A percentile compares a stretch with the other conserved stretches of the same genome.
These are phyloP conservation scores for Musca domestica DNA, from an alignment of 1,140 invertebrate species.

Conservation along the genomic window DNA sequence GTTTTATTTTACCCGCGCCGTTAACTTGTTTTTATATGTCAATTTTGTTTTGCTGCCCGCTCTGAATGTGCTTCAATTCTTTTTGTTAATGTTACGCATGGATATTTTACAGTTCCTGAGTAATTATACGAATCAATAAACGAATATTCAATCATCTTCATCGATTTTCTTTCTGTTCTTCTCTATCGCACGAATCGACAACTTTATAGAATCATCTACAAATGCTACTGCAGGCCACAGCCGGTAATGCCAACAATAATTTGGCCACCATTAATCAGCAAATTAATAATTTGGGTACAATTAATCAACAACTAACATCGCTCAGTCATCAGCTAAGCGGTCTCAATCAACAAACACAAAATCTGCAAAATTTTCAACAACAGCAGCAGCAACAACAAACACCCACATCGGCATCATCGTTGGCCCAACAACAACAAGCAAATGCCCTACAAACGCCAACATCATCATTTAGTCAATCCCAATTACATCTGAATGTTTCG, in stretches of 20 bases:
- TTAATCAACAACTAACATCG: slow-evolving; percentile 51
- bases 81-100: no score
- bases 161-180: slow-evolving; percentile 34
- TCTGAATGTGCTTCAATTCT: no score
- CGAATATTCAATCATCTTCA: background rate
- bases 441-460: slow-evolving; percentile 15
- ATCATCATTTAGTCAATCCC: slow-evolving; percentile 25
- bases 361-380: slow-evolving; percentile 46
- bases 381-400: slow-evolving; percentile 43
- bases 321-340: slow-evolving; percentile 51
- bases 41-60: background rate
- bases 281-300: slow-evolving; percentile 51
- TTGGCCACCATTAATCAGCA: slow-evolving; percentile 52
- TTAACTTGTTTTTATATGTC: no score
- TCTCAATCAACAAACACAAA: slow-evolving; percentile 53
- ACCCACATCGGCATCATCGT: slow-evolving; percentile 15
- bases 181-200: slow-evolving; percentile 23
- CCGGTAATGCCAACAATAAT: slow-evolving; percentile 48
- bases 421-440: slow-evolving; percentile 26
- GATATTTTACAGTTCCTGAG: no score
- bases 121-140: background rate
- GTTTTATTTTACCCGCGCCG: no score
- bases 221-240: slow-evolving; percentile 47
- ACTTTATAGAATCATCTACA: slow-evolving; percentile 41
- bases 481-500: slow-evolving; percentile 24